Conservation (phyloP, 2,888 invertebrate genomes). For the Geophilus truncorum region DNA sequence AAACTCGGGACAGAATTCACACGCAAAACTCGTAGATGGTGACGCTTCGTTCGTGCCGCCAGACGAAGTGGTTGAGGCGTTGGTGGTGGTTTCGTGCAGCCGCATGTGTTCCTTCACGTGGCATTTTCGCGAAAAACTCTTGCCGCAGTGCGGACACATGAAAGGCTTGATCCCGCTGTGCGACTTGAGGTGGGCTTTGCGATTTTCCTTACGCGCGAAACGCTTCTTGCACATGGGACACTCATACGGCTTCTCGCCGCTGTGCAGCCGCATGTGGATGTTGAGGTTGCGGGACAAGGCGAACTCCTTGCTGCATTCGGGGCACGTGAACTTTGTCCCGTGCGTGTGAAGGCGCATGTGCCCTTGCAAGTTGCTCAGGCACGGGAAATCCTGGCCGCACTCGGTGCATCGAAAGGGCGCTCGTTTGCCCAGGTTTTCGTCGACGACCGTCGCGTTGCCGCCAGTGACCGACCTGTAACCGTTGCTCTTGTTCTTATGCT, state of each 20-base stretch:
- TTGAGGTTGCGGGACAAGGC: constrained; percentile 44
- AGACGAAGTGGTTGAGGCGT: no score
- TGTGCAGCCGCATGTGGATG: constrained; percentile 51
- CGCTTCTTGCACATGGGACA: constrained; percentile 51
- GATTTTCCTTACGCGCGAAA: constrained; percentile 49
- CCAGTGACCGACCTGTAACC: constrained; percentile 45
- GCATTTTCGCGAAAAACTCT: constrained; percentile 40
- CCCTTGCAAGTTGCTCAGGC: constrained; percentile 51
- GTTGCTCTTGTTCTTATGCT: constrained; percentile 30
- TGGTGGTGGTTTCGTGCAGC: not conserved
- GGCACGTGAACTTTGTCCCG: constrained; percentile 47
- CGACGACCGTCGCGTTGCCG: constrained; percentile 42
- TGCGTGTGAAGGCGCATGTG: constrained; percentile 52
- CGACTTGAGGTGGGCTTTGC: constrained; percentile 49
- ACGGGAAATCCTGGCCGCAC: constrained; percentile 52
- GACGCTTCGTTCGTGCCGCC: constrained; percentile 14
- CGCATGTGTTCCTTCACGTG: constrained; percentile 42
- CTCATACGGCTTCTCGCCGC: constrained; percentile 49
- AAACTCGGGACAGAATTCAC: constrained; percentile 66
- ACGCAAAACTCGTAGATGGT: constrained; percentile 44
- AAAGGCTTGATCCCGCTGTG: constrained; percentile 43
- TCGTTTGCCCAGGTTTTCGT: not conserved
- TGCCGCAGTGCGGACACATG: constrained; percentile 40
- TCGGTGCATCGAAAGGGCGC: constrained; percentile 47
- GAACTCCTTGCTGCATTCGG: constrained; percentile 50